Percentiles rank a stretch among this genome's conserved stretches.
These are phyloP conservation scores for Danio kyathit DNA, from an alignment of 2,797 vertebrate species.

Conservation along the genomic window DNA sequence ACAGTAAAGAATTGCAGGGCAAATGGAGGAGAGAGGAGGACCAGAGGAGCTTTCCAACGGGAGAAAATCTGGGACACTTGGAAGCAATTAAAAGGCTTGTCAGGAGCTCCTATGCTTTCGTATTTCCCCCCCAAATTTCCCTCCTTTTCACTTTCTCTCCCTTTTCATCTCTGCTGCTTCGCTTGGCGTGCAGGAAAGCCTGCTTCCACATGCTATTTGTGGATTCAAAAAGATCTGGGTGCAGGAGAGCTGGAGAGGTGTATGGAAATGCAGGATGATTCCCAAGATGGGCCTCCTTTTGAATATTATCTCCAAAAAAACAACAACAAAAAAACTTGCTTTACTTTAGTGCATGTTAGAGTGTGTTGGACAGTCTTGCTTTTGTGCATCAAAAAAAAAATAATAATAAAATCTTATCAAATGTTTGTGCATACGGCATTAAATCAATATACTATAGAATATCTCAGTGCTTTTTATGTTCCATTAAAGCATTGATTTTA, in stretches of 20 bases:
- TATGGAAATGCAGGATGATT: constrained; percentile 23
- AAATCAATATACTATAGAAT: too few species aligned
- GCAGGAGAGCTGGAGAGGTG: constrained; percentile 29
- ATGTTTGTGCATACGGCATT: background rate
- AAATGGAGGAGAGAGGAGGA: constrained; percentile 54
- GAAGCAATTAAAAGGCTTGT: constrained; percentile 66
- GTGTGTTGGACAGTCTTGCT: background rate
- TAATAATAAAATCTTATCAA: too few species aligned
- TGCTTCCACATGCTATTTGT: constrained; percentile 64
- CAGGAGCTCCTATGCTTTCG: constrained; percentile 45
- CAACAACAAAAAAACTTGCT: background rate
- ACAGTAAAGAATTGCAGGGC: constrained; percentile 58
- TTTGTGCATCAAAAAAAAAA: background rate
- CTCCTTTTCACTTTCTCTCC: constrained; percentile 33
- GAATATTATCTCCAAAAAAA: background rate
- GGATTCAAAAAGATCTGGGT: constrained; percentile 44
- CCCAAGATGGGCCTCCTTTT: constrained; percentile 16
- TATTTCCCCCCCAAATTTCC: constrained; percentile 14
- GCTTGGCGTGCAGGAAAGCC: constrained; percentile 58
- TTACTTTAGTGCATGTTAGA: background rate
- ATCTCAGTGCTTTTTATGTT: too few species aligned
- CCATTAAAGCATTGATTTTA: too few species aligned
- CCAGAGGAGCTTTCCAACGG: constrained; percentile 53
- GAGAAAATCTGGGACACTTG: constrained; percentile 67
- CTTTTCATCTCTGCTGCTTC: constrained; percentile 36